Conservation (phyloP, 2,888 invertebrate genomes). For the Mythimna impura region DNA sequence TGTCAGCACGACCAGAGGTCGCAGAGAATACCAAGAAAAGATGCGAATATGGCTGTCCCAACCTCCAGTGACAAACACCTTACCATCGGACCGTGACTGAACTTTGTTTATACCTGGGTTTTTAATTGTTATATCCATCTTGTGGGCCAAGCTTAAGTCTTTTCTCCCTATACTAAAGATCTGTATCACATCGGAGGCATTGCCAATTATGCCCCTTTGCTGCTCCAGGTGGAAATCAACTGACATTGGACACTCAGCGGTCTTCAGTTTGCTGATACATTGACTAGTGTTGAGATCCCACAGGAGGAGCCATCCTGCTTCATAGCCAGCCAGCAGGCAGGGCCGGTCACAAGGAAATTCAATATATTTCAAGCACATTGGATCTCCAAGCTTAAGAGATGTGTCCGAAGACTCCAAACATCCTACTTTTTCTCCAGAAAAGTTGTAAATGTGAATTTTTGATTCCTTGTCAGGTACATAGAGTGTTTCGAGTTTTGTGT, state of each 20-base stretch:
- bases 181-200: constrained; percentile 91
- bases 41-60: constrained; percentile 94
- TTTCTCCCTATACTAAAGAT: constrained; percentile 90
- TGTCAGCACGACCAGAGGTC: constrained; percentile 93
- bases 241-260: constrained; percentile 92
- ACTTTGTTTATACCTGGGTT: constrained; percentile 94
- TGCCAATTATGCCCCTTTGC: constrained; percentile 92
- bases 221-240: constrained; percentile 93
- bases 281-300: constrained; percentile 93
- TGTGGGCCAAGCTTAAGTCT: constrained; percentile 89
- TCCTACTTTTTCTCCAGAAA: constrained; percentile 84
- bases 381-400: constrained; percentile 89
- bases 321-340: constrained; percentile 93
- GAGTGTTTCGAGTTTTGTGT: constrained; percentile 91
- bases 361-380: constrained; percentile 91
- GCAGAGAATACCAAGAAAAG: constrained; percentile 94
- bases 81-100: constrained; percentile 92
- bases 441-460: constrained; percentile 87
- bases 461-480: constrained; percentile 92
- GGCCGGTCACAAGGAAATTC: constrained; percentile 87
- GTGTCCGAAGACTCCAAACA: constrained; percentile 80
- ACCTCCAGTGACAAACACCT: constrained; percentile 93
- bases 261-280: constrained; percentile 89
- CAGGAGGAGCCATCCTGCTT: constrained; percentile 93
- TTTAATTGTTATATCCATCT: constrained; percentile 92